Evolutionary conservation across 2,888 invertebrate species (phyloP).

Genomic region (Oxystoma pomonae): DNA sequence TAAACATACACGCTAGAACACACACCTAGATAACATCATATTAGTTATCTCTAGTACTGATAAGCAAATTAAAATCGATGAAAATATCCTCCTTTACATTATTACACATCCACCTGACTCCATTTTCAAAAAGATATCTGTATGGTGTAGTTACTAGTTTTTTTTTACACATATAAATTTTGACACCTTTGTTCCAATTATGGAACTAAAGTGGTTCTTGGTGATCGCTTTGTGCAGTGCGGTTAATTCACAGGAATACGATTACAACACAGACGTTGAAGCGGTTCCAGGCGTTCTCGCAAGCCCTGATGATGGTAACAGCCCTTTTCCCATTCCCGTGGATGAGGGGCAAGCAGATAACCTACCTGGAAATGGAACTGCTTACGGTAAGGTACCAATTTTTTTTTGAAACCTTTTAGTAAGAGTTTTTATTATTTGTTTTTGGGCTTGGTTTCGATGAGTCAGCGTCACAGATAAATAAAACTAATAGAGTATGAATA

Average conservation of each 20-base stretch:
- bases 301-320: slow-evolving; percentile 8
- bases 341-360: slow-evolving; percentile 11
- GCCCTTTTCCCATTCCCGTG: slow-evolving; percentile 19
- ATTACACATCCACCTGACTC: background rate
- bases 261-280: slow-evolving; percentile 22
- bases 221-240: slow-evolving; percentile 12
- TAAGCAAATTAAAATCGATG: slow-evolving; percentile 13
- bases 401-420: background rate
- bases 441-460: too few relatives aligned
- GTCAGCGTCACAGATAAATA: too few relatives aligned
- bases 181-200: slow-evolving; percentile 12
- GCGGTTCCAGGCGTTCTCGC: slow-evolving; percentile 16
- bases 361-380: background rate
- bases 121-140: background rate
- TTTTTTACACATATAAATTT: too few relatives aligned
- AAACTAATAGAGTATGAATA: too few relatives aligned
- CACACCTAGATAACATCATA: slow-evolving; percentile 20
- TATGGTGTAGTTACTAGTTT: background rate
- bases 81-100: background rate
- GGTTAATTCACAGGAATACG: slow-evolving; percentile 12
- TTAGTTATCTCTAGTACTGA: slow-evolving; percentile 18
- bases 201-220: slow-evolving; percentile 17
- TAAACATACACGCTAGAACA: background rate
- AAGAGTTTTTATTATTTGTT: too few relatives aligned
- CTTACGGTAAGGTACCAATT: slow-evolving; percentile 7